Conservation (phyloP, 2,797 vertebrate genomes). For the Diplodus sargus region DNA sequence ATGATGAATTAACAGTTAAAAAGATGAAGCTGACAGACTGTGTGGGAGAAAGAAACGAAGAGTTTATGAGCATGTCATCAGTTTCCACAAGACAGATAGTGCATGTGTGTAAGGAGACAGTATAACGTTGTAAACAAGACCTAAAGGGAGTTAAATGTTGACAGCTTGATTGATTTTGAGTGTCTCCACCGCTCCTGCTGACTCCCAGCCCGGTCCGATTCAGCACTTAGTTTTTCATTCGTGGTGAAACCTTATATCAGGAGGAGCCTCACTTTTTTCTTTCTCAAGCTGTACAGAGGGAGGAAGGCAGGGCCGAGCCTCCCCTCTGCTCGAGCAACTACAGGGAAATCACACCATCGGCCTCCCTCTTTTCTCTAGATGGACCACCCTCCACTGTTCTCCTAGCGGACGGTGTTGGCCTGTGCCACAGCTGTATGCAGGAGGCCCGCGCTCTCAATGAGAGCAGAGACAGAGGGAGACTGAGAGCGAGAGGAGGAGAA, state of each 20-base stretch:
- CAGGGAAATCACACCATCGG: constrained; percentile 67
- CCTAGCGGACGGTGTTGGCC: constrained; percentile 51
- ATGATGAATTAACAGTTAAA: constrained; percentile 17
- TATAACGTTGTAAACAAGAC: constrained; percentile 30
- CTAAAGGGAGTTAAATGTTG: constrained; percentile 17
- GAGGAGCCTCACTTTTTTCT: constrained; percentile 49
- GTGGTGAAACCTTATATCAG: constrained; percentile 51
- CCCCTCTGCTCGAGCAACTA: constrained; percentile 48
- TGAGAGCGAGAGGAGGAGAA: constrained; percentile 63
- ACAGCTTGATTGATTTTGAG: constrained; percentile 26
- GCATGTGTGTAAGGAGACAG: neutral
- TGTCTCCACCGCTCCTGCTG: constrained; percentile 17
- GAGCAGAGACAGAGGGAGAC: constrained; percentile 58
- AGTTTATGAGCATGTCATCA: constrained; percentile 15
- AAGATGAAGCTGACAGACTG: constrained; percentile 43
- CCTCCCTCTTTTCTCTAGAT: constrained; percentile 63
- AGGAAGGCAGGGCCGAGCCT: constrained; percentile 71
- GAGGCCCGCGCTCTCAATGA: constrained; percentile 66
- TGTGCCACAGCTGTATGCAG: constrained; percentile 57
- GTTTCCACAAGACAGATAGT: constrained; percentile 4
- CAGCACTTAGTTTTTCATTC: constrained; percentile 36
- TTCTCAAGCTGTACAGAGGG: constrained; percentile 46
- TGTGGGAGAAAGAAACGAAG: constrained; percentile 8
- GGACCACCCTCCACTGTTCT: constrained; percentile 78
- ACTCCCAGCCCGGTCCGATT: constrained; percentile 26